A percentile compares a stretch with the other conserved stretches of the same genome.
Evolutionary conservation across 1,140 invertebrate genomes (phyloP).

Genomic region (Bombus balteatus): DNA sequence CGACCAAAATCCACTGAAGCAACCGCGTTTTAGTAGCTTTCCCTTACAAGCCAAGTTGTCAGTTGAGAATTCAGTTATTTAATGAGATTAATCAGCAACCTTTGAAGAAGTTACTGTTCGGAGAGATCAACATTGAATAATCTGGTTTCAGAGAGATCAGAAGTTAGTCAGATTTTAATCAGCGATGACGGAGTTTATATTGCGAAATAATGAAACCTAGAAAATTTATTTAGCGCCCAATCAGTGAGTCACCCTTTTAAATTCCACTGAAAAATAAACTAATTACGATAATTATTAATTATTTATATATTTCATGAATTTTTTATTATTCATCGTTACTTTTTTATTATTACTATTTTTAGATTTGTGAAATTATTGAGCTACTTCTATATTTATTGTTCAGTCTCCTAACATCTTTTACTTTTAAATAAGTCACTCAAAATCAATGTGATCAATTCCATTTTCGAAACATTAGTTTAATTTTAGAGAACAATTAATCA

Average conservation of each 20-base stretch:
- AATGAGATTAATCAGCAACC: constrained; percentile 11
- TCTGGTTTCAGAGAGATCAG: neutral
- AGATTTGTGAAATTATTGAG: too few species aligned
- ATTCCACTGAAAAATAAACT: neutral
- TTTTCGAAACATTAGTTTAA: too few species aligned
- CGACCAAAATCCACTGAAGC: neutral
- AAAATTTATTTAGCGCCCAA: neutral
- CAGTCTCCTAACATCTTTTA: too few species aligned
- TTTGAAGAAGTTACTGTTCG: constrained; percentile 6
- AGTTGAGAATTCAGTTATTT: constrained; percentile 9
- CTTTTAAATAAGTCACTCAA: too few species aligned
- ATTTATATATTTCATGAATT: too few species aligned
- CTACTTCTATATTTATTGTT: too few species aligned
- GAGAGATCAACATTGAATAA: constrained; percentile 17
- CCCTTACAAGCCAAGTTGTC: neutral
- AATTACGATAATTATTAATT: too few species aligned
- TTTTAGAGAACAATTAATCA: too few species aligned
- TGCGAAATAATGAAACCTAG: neutral
- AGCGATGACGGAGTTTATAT: neutral
- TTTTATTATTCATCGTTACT: too few species aligned
- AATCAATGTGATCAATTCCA: too few species aligned
- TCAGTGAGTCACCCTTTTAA: neutral
- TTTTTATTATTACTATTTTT: neutral
- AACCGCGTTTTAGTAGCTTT: neutral
- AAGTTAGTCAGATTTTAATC: constrained; percentile 10